Evolutionary conservation across 2,797 vertebrate genomes (phyloP).

Genomic region (Rhodeus uyekii): DNA sequence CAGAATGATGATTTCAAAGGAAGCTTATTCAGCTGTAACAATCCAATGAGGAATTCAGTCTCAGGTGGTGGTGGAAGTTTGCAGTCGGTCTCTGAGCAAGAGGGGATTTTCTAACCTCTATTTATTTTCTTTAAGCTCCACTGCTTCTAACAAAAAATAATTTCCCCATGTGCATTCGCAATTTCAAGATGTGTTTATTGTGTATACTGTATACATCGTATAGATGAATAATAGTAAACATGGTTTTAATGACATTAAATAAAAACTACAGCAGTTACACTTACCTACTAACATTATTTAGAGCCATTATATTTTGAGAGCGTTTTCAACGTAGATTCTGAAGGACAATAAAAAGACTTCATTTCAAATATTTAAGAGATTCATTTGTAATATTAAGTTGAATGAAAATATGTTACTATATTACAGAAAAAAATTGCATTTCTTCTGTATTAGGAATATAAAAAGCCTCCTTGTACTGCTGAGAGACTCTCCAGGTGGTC

Average conservation of each 20-base stretch:
- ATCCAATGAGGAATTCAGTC: conserved; percentile 58
- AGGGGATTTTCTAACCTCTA: conserved; percentile 44
- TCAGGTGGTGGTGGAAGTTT: conserved; percentile 49
- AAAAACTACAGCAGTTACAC: not conserved
- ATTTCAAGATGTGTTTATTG: conserved; percentile 16
- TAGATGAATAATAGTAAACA: not conserved
- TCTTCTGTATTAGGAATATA: not conserved
- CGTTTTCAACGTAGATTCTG: not conserved
- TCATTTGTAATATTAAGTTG: not conserved
- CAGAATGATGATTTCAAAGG: conserved; percentile 40
- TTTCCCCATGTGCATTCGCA: not conserved
- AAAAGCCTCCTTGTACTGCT: conserved; percentile 5
- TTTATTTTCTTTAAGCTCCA: conserved; percentile 45
- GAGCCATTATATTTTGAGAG: not conserved
- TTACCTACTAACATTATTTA: not conserved
- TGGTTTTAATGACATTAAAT: not conserved
- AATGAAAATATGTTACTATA: not conserved
- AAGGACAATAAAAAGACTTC: conserved; percentile 13
- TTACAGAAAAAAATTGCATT: not conserved
- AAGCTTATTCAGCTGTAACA: conserved; percentile 58
- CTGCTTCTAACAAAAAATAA: conserved; percentile 27
- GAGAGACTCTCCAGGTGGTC: conserved; percentile 35
- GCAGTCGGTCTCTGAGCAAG: conserved; percentile 31
- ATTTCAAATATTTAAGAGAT: too few species aligned
- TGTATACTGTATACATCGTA: not conserved